Base-by-base conservation (phyloP, 2,113 vertebrate genomes). In the Periophthalmodon schlosseri region DNA sequence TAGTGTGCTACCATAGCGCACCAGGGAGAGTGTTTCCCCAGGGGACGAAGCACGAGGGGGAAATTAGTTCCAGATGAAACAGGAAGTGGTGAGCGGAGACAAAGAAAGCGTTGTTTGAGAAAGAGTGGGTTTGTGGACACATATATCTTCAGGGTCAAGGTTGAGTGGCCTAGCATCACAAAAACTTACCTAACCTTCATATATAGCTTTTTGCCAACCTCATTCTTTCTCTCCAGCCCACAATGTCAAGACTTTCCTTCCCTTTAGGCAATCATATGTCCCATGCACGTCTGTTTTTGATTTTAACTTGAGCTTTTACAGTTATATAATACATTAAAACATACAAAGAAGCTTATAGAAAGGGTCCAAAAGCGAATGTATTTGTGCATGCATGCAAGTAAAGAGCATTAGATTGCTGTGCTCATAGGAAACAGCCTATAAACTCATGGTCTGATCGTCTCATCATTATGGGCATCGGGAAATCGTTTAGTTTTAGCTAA, bases 41-140 rank as follows among this genome's bases (percentile, higher is more conserved):
- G 87, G 90, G 89, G 87, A 92, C 56, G 77, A 91, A 85, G 89
- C 91, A 90, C 86, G 87, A 91, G 89, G 91, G 90, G 88, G 84
- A 92, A 91, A 93, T 92, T 91, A 88, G 90, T 93, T 93, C 93
- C 93, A 93, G 93, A 94, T 94, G 91, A 92, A 92, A 90, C 91
- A 92, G 93, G 91, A 93, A 93, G 87, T 92, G 78, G 79, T 78
- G 81, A 81, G 87, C 23, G 81, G 71, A 90, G 87, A 93, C 92
- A 94, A 94, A 93, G 91, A 91, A 85, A 84, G 70, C 76, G 79
- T 79, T 94, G 90, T 93, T 91, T 85, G 18, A 85, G 77, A 69
- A 56, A n/a, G 70, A 56, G 72, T 54, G 54, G 61, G 63, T 58
- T 68, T 66, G 46, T 39, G 56, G 44, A 47, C 9, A 67, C 60